These are phyloP conservation scores for Drosophila algonquin DNA, from an alignment of 2,888 invertebrate genomes.

Conservation along the genomic window DNA sequence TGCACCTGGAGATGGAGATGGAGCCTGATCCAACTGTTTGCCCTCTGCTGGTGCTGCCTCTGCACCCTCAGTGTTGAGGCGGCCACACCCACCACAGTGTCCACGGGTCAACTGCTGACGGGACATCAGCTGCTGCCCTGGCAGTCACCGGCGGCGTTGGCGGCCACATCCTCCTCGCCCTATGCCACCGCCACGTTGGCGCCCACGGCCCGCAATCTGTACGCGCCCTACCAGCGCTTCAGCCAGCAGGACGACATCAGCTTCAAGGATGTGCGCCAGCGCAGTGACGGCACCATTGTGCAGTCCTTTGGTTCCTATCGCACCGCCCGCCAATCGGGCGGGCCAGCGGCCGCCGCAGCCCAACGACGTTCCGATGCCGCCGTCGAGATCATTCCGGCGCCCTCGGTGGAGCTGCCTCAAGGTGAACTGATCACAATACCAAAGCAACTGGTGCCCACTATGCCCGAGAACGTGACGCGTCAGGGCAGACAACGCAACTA, in stretches of 20 bases:
- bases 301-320: constrained; percentile 83
- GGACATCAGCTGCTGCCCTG: constrained; percentile 72
- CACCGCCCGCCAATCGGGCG: constrained; percentile 55
- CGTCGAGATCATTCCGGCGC: constrained; percentile 75
- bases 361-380: constrained; percentile 76
- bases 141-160: constrained; percentile 50
- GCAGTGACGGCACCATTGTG: constrained; percentile 80
- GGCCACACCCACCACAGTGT: constrained; percentile 53
- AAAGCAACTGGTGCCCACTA: constrained; percentile 77
- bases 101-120: constrained; percentile 59
- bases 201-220: constrained; percentile 82
- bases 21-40: constrained; percentile 49
- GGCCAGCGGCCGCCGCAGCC: constrained; percentile 28
- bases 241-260: constrained; percentile 82
- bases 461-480: constrained; percentile 74
- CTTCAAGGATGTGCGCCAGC: constrained; percentile 79
- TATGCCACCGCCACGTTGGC: constrained; percentile 45
- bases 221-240: constrained; percentile 82
- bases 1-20: constrained; percentile 48
- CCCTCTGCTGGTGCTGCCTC: constrained; percentile 32
- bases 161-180: constrained; percentile 18
- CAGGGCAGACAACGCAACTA: constrained; percentile 77
- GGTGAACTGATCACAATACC: constrained; percentile 78
- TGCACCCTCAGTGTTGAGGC: constrained; percentile 9
- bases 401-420: constrained; percentile 72